Evolutionary conservation across 35 echinoderm and acorn worm species (phyloP).

Genomic region (Eucidaris tribuloides): DNA sequence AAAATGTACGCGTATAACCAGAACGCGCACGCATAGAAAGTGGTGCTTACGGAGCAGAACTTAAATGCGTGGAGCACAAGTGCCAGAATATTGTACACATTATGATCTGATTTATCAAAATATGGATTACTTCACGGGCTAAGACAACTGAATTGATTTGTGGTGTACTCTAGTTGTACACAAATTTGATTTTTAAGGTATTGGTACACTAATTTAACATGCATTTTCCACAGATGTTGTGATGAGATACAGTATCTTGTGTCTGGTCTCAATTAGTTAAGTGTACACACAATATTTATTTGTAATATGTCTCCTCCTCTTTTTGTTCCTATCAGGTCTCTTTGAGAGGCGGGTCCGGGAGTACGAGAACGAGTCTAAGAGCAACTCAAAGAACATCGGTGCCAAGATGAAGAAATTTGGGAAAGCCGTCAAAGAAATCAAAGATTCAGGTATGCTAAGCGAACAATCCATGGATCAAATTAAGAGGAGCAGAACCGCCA

Average conservation of each 20-base stretch:
- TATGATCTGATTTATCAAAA: too few relatives aligned
- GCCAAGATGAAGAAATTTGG: conserved; percentile 89
- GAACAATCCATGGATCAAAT: too few relatives aligned
- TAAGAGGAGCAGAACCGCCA: background rate
- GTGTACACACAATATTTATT: background rate
- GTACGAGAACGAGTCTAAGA: conserved; percentile 55
- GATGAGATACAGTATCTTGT: background rate
- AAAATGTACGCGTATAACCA: too few relatives aligned
- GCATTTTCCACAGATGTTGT: too few relatives aligned
- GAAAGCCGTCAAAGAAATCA: conserved; percentile 51
- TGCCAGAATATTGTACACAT: too few relatives aligned
- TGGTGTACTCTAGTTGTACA: background rate
- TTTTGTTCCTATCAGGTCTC: conserved; percentile 48
- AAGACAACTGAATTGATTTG: background rate
- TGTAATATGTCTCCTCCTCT: background rate
- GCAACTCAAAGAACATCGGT: conserved; percentile 59
- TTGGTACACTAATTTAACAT: too few relatives aligned
- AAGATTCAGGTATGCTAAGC: background rate
- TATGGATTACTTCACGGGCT: too few relatives aligned
- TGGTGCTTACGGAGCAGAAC: too few relatives aligned
- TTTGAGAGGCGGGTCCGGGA: conserved; percentile 77
- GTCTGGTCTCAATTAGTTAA: background rate
- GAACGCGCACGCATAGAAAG: too few relatives aligned
- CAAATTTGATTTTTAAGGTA: too few relatives aligned
- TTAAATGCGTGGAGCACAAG: too few relatives aligned